These are phyloP conservation scores for Carapus acus DNA, from an alignment of 2,797 vertebrate genomes.

Conservation along the genomic window DNA sequence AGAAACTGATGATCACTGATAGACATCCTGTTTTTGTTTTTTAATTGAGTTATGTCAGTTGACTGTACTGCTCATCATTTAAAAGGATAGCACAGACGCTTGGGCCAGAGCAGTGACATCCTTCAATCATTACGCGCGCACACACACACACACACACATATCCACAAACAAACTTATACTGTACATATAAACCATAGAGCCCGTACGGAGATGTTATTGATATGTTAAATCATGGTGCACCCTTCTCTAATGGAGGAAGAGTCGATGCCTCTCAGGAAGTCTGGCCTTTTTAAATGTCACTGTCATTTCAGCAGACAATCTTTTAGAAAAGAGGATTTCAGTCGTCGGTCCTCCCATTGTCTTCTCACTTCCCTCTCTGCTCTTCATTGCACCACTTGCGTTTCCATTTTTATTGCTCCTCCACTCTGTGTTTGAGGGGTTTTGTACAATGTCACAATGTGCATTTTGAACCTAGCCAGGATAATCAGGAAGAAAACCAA, in stretches of 20 bases:
- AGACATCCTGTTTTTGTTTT: conserved; percentile 38
- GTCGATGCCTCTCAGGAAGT: conserved; percentile 63
- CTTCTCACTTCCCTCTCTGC: conserved; percentile 36
- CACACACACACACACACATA: neutral
- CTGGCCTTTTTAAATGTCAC: conserved; percentile 72
- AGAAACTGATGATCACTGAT: neutral
- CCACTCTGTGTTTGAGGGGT: conserved; percentile 7
- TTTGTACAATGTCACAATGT: conserved; percentile 44
- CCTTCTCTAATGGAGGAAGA: conserved; percentile 58
- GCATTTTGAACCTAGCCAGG: conserved; percentile 34
- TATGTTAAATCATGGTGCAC: conserved; percentile 58
- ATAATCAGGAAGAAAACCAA: conserved; percentile 21
- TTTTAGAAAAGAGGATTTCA: conserved; percentile 53
- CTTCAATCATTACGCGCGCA: conserved; percentile 26
- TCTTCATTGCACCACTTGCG: conserved; percentile 27
- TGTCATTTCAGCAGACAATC: conserved; percentile 57
- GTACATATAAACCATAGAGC: conserved; percentile 30
- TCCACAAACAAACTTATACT: neutral
- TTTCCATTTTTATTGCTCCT: conserved; percentile 34
- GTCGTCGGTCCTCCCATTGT: conserved; percentile 45
- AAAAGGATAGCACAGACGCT: conserved; percentile 28
- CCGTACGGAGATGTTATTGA: conserved; percentile 61
- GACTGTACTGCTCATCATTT: conserved; percentile 37
- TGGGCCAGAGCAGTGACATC: conserved; percentile 37
- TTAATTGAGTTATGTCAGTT: conserved; percentile 46